A percentile compares a stretch with the other conserved stretches of the same genome.
These are phyloP conservation scores for Falco cherrug DNA, from an alignment of 2,797 vertebrate genomes.

Conservation along the genomic window DNA sequence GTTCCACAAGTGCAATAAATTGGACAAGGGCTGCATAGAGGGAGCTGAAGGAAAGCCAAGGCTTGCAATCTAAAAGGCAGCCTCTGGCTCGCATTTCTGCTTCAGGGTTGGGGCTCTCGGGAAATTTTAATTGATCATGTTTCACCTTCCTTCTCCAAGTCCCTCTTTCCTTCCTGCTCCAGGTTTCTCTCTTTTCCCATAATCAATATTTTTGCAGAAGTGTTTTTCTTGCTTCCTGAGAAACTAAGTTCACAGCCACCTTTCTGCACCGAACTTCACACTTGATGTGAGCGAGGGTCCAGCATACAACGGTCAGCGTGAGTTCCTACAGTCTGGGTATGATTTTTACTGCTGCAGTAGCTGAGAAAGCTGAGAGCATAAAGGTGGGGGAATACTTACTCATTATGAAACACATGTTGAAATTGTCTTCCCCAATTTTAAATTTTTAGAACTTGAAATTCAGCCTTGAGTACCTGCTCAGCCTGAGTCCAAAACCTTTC, in stretches of 20 bases:
- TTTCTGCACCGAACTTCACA: background rate
- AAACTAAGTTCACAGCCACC: background rate
- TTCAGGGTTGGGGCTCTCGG: background rate
- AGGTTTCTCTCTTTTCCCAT: background rate
- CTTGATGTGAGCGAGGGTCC: background rate
- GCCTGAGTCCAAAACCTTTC: background rate
- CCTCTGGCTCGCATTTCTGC: background rate
- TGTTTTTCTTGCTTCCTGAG: background rate
- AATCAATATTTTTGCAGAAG: background rate
- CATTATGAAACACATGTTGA: background rate
- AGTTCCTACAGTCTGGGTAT: background rate
- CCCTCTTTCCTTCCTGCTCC: background rate
- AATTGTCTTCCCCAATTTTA: background rate
- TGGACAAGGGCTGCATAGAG: slow-evolving; percentile 1
- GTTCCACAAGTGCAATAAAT: slow-evolving; percentile 22
- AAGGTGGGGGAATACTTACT: background rate
- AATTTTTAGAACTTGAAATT: background rate
- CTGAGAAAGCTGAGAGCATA: background rate
- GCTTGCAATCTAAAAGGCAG: background rate
- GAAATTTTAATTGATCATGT: background rate
- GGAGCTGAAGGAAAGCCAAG: background rate
- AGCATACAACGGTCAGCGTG: background rate
- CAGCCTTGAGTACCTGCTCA: background rate
- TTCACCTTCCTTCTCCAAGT: background rate
- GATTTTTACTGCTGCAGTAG: background rate